These are phyloP conservation scores for Actinia tenebrosa DNA, from an alignment of 64 coral and sea anemone species.

Conservation along the genomic window DNA sequence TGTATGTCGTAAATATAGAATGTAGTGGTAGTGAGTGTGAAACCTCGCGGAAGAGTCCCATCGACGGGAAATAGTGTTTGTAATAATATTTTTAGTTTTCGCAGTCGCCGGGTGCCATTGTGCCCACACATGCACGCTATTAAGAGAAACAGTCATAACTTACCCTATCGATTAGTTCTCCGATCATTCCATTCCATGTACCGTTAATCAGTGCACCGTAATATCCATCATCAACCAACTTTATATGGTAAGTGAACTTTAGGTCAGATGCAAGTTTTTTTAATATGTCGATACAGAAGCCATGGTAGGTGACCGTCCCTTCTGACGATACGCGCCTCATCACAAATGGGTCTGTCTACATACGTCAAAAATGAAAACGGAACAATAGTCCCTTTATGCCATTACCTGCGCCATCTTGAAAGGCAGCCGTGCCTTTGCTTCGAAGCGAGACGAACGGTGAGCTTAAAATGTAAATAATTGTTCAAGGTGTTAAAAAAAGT, in stretches of 20 bases:
- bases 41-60: too few species aligned
- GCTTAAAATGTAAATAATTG: too few species aligned
- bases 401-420: too few species aligned
- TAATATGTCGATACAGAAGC: conserved; percentile 52
- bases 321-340: neutral
- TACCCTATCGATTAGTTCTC: conserved; percentile 51
- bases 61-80: too few species aligned
- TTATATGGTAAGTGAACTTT: conserved; percentile 59
- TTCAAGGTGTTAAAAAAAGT: too few species aligned
- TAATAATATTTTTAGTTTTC: too few species aligned
- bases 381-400: too few species aligned
- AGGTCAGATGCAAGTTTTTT: conserved; percentile 44
- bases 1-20: too few species aligned
- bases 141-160: neutral
- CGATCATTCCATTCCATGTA: conserved; percentile 60
- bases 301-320: conserved; percentile 21
- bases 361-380: neutral
- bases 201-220: conserved; percentile 44
- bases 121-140: neutral
- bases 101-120: too few species aligned
- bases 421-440: too few species aligned
- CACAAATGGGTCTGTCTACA: conserved; percentile 51
- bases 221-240: conserved; percentile 22
- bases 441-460: too few species aligned
- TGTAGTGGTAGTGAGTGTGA: too few species aligned